Evolutionary conservation across 2,113 vertebrate genomes (phyloP).

Genomic region (Thinocorus orbignyianus): DNA sequence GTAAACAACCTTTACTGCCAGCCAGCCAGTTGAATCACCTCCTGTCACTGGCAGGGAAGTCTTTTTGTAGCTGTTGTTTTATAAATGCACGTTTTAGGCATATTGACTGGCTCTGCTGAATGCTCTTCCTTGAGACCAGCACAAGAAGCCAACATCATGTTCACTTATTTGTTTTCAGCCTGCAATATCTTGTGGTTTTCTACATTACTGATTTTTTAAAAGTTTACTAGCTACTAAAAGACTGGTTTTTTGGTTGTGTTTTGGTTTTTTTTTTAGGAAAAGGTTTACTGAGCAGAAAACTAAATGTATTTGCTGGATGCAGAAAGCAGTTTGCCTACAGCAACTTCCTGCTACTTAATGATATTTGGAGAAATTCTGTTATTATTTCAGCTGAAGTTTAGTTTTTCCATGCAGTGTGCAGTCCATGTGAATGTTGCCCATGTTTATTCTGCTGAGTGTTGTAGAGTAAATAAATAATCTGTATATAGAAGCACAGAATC

Average conservation of each 20-base stretch:
- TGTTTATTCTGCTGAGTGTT: background rate
- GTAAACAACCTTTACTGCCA: slow-evolving; percentile 79
- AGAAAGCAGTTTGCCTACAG: background rate
- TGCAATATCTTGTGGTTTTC: background rate
- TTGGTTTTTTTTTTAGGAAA: background rate
- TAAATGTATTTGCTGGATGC: background rate
- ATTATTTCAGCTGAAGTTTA: background rate
- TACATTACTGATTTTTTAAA: background rate
- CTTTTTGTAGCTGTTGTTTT: slow-evolving; percentile 68
- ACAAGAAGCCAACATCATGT: background rate
- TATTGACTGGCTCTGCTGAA: slow-evolving; percentile 31
- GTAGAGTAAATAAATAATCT: background rate
- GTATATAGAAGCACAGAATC: background rate
- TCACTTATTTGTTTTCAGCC: background rate
- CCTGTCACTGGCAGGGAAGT: slow-evolving; percentile 69
- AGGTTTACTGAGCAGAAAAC: background rate
- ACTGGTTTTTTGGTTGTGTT: background rate
- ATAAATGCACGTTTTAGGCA: slow-evolving; percentile 60
- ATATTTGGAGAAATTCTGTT: background rate
- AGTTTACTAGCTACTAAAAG: background rate
- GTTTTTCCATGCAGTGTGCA: background rate
- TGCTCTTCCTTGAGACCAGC: slow-evolving; percentile 18
- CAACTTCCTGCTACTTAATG: background rate
- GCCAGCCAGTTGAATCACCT: slow-evolving; percentile 76
- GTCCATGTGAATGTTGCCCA: background rate